These are phyloP conservation scores for Pangasius krempfi DNA, from an alignment of 2,797 vertebrate genomes.

Conservation along the genomic window DNA sequence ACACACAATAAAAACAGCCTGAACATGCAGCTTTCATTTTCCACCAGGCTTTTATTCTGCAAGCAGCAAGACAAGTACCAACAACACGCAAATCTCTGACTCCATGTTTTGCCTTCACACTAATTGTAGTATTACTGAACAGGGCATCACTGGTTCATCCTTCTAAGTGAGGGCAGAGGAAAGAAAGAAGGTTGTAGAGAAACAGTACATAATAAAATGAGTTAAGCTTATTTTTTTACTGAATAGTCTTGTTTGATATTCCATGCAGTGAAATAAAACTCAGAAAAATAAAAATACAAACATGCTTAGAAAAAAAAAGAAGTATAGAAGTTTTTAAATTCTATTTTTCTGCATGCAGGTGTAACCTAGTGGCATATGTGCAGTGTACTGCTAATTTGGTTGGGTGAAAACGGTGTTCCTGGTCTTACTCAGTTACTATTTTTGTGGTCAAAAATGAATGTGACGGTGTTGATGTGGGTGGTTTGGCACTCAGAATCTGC, in stretches of 20 bases:
- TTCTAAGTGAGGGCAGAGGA: background rate
- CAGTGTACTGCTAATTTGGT: background rate
- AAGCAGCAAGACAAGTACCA: background rate
- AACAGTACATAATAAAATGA: background rate
- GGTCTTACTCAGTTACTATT: background rate
- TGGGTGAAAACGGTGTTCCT: background rate
- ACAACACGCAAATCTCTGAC: background rate
- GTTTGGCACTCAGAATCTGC: background rate
- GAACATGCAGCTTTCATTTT: no score
- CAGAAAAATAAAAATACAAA: background rate
- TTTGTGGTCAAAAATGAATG: conserved; percentile 4
- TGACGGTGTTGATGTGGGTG: background rate
- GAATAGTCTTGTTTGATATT: background rate
- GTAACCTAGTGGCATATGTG: background rate
- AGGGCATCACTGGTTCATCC: background rate
- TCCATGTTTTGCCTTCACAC: background rate
- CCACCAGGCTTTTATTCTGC: background rate
- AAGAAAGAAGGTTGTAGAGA: background rate
- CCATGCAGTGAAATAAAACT: background rate
- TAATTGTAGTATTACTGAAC: background rate
- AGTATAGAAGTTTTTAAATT: background rate
- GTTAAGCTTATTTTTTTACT: background rate
- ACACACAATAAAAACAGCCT: no score
- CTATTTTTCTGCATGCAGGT: background rate
- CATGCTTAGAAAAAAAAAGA: background rate